These are phyloP conservation scores for Varanus komodoensis DNA, from an alignment of 2,113 vertebrate species.

Conservation along the genomic window DNA sequence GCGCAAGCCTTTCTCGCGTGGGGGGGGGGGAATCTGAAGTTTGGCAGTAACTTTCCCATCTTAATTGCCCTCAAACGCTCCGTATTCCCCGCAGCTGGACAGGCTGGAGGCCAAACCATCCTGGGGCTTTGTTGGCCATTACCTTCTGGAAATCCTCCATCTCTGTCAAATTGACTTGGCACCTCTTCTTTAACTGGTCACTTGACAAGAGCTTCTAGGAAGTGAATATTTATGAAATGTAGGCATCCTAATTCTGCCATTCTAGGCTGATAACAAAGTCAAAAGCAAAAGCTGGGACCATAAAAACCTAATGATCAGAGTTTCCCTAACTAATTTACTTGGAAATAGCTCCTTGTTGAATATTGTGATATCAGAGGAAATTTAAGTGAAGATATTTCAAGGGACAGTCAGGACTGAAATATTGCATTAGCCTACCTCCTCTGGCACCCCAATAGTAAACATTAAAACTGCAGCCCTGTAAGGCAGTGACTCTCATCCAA, in stretches of 20 bases:
- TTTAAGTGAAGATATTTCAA: neutral
- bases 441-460: neutral
- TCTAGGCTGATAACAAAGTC: neutral
- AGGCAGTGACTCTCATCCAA: neutral
- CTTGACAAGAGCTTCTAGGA: neutral
- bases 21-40: neutral
- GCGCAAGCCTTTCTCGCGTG: conserved; percentile 41
- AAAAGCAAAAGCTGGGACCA: neutral
- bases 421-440: no score
- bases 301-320: neutral
- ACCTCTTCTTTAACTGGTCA: neutral
- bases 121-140: neutral
- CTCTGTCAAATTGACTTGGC: neutral
- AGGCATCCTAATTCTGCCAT: neutral
- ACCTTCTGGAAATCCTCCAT: neutral
- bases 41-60: conserved; percentile 63
- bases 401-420: no score
- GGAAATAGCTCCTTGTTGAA: neutral
- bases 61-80: conserved; percentile 54
- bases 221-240: neutral
- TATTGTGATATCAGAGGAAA: neutral
- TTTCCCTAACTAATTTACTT: neutral
- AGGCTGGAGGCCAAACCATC: neutral
- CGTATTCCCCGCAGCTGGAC: neutral
- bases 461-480: neutral